Conservation (phyloP, 2,888 invertebrate genomes). For the Sympetrum striolatum region DNA sequence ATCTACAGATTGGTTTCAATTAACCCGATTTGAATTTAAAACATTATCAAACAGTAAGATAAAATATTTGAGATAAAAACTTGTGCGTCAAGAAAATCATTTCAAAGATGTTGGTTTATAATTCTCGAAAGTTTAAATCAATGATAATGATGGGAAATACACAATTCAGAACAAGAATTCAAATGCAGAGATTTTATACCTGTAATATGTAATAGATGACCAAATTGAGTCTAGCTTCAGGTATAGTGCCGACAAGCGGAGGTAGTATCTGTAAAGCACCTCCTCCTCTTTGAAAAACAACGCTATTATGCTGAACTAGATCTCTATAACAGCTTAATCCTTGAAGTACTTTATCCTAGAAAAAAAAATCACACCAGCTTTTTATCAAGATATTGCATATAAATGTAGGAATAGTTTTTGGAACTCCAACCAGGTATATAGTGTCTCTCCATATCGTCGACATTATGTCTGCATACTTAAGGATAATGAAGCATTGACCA, state of each 20-base stretch:
- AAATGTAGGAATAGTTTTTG: no score
- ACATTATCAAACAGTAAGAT: not conserved
- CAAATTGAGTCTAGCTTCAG: slow-evolving; percentile 94
- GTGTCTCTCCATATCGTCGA: no score
- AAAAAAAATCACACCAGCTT: not conserved
- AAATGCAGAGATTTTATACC: slow-evolving; percentile 52
- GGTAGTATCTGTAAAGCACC: slow-evolving; percentile 93
- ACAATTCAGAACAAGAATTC: not conserved
- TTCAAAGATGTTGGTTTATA: no score
- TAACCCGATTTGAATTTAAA: no score
- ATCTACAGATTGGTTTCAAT: no score
- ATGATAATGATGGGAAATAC: not conserved
- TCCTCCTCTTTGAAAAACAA: slow-evolving; percentile 93
- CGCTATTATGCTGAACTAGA: slow-evolving; percentile 91
- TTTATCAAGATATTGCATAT: no score
- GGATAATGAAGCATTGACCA: no score
- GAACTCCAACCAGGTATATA: no score
- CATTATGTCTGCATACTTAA: no score
- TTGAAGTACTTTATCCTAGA: slow-evolving; percentile 71
- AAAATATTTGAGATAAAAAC: no score
- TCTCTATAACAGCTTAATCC: slow-evolving; percentile 83
- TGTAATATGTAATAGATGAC: slow-evolving; percentile 92
- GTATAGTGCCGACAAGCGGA: slow-evolving; percentile 90
- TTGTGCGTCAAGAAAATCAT: not conserved
- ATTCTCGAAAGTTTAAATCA: no score